Evolutionary conservation across 2,797 vertebrate genomes (phyloP).

Genomic region (Oreortyx pictus): DNA sequence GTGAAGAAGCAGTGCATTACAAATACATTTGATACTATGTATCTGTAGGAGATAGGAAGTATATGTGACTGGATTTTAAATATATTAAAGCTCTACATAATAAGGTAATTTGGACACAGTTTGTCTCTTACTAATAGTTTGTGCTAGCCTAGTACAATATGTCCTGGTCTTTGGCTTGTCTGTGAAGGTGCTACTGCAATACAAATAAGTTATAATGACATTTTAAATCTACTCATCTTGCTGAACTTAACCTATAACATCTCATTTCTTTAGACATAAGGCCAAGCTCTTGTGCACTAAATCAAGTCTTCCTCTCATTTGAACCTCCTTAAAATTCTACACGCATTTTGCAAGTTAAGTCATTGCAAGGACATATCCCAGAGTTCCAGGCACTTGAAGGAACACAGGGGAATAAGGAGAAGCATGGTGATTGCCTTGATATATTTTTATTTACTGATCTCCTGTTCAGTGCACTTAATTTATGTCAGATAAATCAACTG

Average conservation of each 20-base stretch:
- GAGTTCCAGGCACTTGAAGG: conserved; percentile 16
- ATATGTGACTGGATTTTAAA: not conserved
- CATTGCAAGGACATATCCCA: conserved; percentile 25
- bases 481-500: conserved; percentile 65
- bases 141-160: not conserved
- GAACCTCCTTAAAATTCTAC: conserved; percentile 53
- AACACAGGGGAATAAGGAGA: not conserved
- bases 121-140: conserved; percentile 4
- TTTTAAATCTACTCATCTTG: not conserved
- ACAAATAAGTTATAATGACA: not conserved
- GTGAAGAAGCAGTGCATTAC: not conserved
- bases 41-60: not conserved
- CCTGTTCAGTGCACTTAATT: conserved; percentile 62
- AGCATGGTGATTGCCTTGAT: conserved; percentile 25
- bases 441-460: conserved; percentile 67
- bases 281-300: conserved; percentile 21
- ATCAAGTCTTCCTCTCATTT: conserved; percentile 26
- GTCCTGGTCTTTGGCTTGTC: not conserved
- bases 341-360: conserved; percentile 20
- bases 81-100: not conserved
- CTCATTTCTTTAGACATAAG: not conserved
- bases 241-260: conserved; percentile 41
- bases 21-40: not conserved
- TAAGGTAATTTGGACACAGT: conserved; percentile 7
- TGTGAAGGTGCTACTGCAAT: not conserved